Evolutionary conservation across 2,113 vertebrate genomes (phyloP), one percentile per base, ranked within the genome.

Genomic region (Emydocephalus ijimae): DNA sequence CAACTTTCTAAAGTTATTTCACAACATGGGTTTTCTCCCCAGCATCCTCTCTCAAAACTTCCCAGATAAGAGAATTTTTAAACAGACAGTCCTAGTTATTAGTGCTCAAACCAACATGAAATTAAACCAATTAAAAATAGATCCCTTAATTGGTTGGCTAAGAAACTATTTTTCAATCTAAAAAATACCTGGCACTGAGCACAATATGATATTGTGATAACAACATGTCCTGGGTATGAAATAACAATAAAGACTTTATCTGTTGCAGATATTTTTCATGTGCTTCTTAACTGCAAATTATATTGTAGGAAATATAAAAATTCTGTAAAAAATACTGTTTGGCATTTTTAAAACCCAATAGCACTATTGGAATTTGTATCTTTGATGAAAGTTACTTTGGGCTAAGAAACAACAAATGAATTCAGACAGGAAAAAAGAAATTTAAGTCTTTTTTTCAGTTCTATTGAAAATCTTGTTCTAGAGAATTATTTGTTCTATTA

Each of bases 401-500:
- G 24, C 48, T 64, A 64, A 48, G 87, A 52, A 91, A 57, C 54
- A 88, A 52, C 81, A 94, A 91, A 93, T 94, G 91, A 92, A 85
- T 93, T n/a, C 86, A 92, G 90, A 92, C 92, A 90, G 48, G 8
- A 50, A 92, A 92, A 87, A 88, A 92, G 85, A 56, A 88, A 23
- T 95, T 87, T 91, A 61, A 29, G 43, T 52, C 59, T 56, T 69
- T 55, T 91, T 96, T 93, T 92, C 20, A 20, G 34, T 96, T 96
- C 81, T 55, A 89, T 59, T 64, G 81, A 95, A 90, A 95, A 55
- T 20, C 14, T 74, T 39, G 15, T 34, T 18, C 5, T 88, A 39
- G 94, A 29, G 96, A 74, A 93, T 96, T 95, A 96, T 93, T 96
- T 93, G 92, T 95, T 95, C 54, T 92, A 52, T 96, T n/a, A n/a